Evolutionary conservation across 2,888 invertebrate genomes (phyloP).

Genomic region (Patella pellucida): DNA sequence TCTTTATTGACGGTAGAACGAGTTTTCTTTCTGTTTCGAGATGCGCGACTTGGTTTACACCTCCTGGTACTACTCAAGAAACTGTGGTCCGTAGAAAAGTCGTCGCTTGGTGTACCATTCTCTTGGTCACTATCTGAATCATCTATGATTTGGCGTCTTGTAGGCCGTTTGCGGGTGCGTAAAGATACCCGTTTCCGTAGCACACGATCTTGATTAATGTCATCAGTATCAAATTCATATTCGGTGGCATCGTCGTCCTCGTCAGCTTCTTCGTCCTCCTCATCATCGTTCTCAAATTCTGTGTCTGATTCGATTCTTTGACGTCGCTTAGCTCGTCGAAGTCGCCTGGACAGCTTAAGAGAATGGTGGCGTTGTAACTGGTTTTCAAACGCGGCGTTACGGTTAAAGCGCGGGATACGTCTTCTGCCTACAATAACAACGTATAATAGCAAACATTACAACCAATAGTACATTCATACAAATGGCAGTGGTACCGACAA

Average conservation of each 20-base stretch:
- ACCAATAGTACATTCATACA: too few relatives aligned
- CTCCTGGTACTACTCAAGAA: too few relatives aligned
- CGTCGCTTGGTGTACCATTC: too few relatives aligned
- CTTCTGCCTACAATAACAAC: constrained; percentile 1
- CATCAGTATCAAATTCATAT: constrained; percentile 1
- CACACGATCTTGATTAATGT: not conserved
- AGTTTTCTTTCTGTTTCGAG: not conserved
- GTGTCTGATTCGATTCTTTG: constrained; percentile 13
- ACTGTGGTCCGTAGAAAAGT: too few relatives aligned
- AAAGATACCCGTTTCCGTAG: not conserved
- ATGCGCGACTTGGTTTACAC: too few relatives aligned
- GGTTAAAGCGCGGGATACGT: constrained; percentile 43
- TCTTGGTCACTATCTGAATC: not conserved
- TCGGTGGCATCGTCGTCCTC: constrained; percentile 20
- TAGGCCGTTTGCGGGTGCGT: not conserved
- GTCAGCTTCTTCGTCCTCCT: constrained; percentile 24
- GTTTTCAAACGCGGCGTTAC: constrained; percentile 57
- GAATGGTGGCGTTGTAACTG: constrained; percentile 50
- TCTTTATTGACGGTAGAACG: not conserved
- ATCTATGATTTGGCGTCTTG: not conserved
- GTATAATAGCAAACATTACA: not conserved
- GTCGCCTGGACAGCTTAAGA: constrained; percentile 28
- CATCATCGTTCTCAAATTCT: constrained; percentile 27
- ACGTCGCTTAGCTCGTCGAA: constrained; percentile 39
- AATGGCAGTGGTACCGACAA: too few relatives aligned